phyloP scores from a whole-genome alignment of 1,140 invertebrate genomes.

The Neelides sp. region DNA sequence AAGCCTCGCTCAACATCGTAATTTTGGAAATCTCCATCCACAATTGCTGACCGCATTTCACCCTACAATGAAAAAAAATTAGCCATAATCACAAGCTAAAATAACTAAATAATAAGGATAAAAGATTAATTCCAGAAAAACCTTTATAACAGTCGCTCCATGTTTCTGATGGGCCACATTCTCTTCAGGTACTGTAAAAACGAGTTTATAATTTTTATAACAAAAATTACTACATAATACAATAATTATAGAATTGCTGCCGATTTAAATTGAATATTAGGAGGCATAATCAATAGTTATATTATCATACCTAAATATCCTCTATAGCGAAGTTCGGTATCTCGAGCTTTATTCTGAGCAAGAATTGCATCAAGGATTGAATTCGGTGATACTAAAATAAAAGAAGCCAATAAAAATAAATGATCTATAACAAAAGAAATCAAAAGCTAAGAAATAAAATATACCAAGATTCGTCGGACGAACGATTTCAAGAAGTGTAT shows the following conservation, averaged over 20 bases:
- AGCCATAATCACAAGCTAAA: too few species aligned
- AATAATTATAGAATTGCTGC: slow-evolving; percentile 7
- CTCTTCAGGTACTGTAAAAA: slow-evolving; percentile 62
- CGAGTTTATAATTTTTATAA: slow-evolving; percentile 11
- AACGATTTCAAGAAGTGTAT: slow-evolving; percentile 75
- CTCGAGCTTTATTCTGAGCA: slow-evolving; percentile 54
- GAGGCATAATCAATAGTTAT: slow-evolving; percentile 5
- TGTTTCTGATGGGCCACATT: slow-evolving; percentile 70
- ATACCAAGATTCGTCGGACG: slow-evolving; percentile 66
- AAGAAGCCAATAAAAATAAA: too few species aligned
- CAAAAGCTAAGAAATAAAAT: too few species aligned
- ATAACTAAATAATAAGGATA: too few species aligned
- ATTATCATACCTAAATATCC: slow-evolving; percentile 51
- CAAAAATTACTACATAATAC: slow-evolving; percentile 3
- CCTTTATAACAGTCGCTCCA: slow-evolving; percentile 64
- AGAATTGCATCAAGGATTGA: slow-evolving; percentile 86
- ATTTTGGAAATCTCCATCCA: slow-evolving; percentile 73
- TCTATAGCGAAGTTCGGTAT: slow-evolving; percentile 65
- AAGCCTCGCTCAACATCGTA: slow-evolving; percentile 89
- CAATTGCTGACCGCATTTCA: slow-evolving; percentile 68
- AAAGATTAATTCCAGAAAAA: too few species aligned
- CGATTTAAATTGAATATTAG: neutral
- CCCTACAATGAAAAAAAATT: too few species aligned
- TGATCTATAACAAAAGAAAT: too few species aligned
- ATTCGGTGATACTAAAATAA: slow-evolving; percentile 78